Evolutionary conservation across 2,888 invertebrate genomes (phyloP), one percentile per base, ranked within the genome.

Genomic region (Zaprionus bogoriensis): DNA sequence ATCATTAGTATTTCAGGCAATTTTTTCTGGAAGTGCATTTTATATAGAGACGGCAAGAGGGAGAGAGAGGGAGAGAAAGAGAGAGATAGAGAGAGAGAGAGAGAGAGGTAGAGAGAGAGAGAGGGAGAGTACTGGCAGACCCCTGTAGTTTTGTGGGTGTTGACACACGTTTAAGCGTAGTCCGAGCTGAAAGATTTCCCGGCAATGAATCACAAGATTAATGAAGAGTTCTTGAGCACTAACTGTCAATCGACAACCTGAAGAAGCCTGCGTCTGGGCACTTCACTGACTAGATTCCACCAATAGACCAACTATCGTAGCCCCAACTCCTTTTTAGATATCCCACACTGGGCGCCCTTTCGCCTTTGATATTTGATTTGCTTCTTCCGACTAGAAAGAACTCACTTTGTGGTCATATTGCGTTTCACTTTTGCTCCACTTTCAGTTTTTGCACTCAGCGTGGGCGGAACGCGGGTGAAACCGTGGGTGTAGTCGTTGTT

Each of bases 361-460:
- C 46, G 65, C 71, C 88, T 87, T 87, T 87, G 87, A 87, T 87
- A 87, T 88, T 88, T 87, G 87, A 88, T 85, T 83, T 87, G 76
- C 67, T 66, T 69, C 62, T 82, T 68, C 68, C 77, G 69, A 65
- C 61, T 27, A 67, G 39, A 12, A 25, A 30, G 46, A 27, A 48
- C 63, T 66, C 62, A 66, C 67, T 77, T 88, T 84, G 81, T 84
- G 74, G 79, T 65, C 82, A 79, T 88, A 89, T 89, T 89, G 87
- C 89, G 89, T 89, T 89, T 89, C 89, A 88, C 87, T 87, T 89
- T 88, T 88, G 83, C 89, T 88, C 77, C 72, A 78, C 79, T 78
- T 74, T 68, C 68, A 50, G 67, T 74, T 76, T 81, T 81, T 74
- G 58, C 75, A 58, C n/a, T 9, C 2, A 0, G 30, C 2, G 32